These are phyloP conservation scores for Drosophila rufa DNA, from an alignment of 1,140 invertebrate species.

Conservation along the genomic window DNA sequence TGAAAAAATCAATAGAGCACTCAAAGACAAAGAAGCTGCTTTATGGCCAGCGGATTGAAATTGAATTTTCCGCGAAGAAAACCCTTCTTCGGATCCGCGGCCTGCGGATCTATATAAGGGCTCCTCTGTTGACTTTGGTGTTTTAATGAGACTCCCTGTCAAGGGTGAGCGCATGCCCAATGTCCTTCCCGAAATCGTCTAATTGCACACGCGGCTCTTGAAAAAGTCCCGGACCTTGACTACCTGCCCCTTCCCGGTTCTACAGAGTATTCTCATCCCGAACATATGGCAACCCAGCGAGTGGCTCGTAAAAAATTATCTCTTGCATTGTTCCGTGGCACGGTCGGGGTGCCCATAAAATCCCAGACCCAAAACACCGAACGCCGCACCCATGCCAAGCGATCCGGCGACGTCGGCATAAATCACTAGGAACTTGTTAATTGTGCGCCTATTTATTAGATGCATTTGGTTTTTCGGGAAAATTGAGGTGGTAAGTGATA, in stretches of 20 bases:
- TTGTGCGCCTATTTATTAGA: slow-evolving; percentile 79
- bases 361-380: slow-evolving; percentile 42
- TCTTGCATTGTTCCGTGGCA: slow-evolving; percentile 67
- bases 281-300: slow-evolving; percentile 63
- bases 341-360: slow-evolving; percentile 78
- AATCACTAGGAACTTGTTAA: slow-evolving; percentile 80
- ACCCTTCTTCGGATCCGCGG: slow-evolving; percentile 9
- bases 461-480: slow-evolving; percentile 69
- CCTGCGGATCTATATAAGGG: slow-evolving; percentile 4
- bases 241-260: slow-evolving; percentile 30
- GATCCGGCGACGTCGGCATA: slow-evolving; percentile 67
- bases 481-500: slow-evolving; percentile 77
- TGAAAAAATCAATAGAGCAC: slow-evolving; percentile 9
- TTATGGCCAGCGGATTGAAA: slow-evolving; percentile 60
- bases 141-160: slow-evolving; percentile 68
- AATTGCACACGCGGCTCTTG: slow-evolving; percentile 62
- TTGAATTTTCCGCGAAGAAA: slow-evolving; percentile 62
- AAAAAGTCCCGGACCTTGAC: slow-evolving; percentile 26
- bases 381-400: slow-evolving; percentile 27
- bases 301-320: slow-evolving; percentile 77
- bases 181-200: slow-evolving; percentile 72
- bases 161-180: slow-evolving; percentile 75
- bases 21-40: slow-evolving; percentile 32
- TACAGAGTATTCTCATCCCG: slow-evolving; percentile 25
- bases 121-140: slow-evolving; percentile 63